Evolutionary conservation across 2,888 invertebrate genomes (phyloP), one percentile per base, ranked within the genome.

Genomic region (Torymus auratus): DNA sequence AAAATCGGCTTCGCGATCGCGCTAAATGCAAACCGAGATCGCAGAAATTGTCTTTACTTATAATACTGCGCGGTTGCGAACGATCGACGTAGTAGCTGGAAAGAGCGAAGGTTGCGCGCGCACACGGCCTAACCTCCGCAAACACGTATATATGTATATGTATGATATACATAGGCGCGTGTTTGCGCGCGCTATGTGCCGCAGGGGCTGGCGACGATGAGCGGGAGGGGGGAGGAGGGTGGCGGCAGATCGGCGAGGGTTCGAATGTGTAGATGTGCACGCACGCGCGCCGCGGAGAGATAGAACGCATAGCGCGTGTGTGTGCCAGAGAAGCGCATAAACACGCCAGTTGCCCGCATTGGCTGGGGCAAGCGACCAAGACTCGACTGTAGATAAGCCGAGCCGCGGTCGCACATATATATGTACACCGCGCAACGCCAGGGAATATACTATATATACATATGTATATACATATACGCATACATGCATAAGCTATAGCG

Each of bases 381-480:
- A 56, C 70, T 62, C 70, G 58, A 58, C 58, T 53, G 71, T 65
- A 70, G 75, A 75, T 75, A 68, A 75, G 68, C 75, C 68, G 17
- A 41, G 41, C 41, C 7, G 41, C 41, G 41, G 41, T 41, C 41
- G 41, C 7, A 41, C 41, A 41, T 0, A 41, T 1, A 41, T 41
- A 41, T 41, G 7, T 41, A 41, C 7, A 41, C 41, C 41, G 41
- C 7, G 41, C 7, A 7, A 41, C 41, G 5, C 7, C 7, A 41
- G 41, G 41, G 41, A 41, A 41, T 41, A 41, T 41, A 41, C 41
- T 41, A 41, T 41, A 41, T 41, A 41, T 41, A 10, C 1, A 1
- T 7, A 41, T 41, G 1, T 41, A 41, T 41, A 41, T 41, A 41
- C 7, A 7, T 41, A 41, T 7, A 41, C 41, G 7, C 41, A 41